Evolutionary conservation across 2,113 vertebrate genomes (phyloP).

Genomic region (Cyphomyrus discorhynchus): DNA sequence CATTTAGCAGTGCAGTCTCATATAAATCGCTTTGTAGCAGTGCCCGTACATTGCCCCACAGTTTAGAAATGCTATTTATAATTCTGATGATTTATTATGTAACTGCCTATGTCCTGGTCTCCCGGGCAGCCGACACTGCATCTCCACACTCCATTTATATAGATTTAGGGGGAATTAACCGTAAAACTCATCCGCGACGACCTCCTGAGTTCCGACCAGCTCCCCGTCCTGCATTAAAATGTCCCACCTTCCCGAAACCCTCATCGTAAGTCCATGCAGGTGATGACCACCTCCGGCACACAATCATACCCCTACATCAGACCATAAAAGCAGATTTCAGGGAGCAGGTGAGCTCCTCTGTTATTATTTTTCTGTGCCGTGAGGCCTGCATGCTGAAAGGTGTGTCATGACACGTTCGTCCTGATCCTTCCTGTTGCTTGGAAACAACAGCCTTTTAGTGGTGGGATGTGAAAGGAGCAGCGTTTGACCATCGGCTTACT

Average conservation of each 20-base stretch:
- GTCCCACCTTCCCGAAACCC: not conserved
- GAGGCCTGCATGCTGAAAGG: not conserved
- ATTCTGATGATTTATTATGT: not conserved
- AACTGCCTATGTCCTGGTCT: not conserved
- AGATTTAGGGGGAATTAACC: not conserved
- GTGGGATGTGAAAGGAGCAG: not conserved
- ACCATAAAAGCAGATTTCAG: not conserved
- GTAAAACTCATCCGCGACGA: not conserved
- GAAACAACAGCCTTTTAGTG: not conserved
- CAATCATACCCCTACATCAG: not conserved
- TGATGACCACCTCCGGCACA: not conserved
- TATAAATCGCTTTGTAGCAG: not conserved
- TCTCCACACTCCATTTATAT: not conserved
- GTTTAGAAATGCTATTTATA: not conserved
- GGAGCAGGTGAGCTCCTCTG: not conserved
- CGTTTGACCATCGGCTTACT: not conserved
- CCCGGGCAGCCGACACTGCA: not conserved
- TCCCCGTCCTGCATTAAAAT: not conserved
- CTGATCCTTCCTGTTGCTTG: slow-evolving; percentile 12
- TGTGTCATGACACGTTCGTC: not conserved
- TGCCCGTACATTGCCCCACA: not conserved
- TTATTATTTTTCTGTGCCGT: not conserved
- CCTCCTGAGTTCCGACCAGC: not conserved
- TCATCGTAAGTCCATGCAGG: not conserved
- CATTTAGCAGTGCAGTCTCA: not conserved